Evolutionary conservation across 2,888 invertebrate species (phyloP).

Genomic region (Lacanobia oleracea): DNA sequence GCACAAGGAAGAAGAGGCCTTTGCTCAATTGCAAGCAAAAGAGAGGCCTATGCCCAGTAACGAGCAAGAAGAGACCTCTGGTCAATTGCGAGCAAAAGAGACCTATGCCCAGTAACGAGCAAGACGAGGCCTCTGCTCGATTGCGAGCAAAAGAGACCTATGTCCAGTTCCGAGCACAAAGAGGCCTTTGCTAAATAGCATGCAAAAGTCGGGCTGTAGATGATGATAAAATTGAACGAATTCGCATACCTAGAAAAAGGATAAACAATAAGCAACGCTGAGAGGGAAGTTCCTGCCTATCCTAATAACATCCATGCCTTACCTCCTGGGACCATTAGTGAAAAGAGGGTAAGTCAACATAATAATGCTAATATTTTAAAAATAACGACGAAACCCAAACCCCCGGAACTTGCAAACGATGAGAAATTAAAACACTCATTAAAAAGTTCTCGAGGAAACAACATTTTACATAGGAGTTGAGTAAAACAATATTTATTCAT

Average conservation of each 20-base stretch:
- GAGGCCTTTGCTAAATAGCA: too few species aligned
- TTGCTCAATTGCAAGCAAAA: not conserved
- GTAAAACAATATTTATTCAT: not conserved
- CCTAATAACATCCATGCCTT: not conserved
- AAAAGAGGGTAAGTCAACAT: slow-evolving; percentile 20
- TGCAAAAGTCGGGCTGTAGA: not conserved
- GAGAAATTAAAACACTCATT: slow-evolving; percentile 27
- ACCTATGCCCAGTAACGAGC: too few species aligned
- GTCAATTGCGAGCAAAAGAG: not conserved
- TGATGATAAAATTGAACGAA: too few species aligned
- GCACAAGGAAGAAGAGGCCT: too few species aligned
- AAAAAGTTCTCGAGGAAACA: slow-evolving; percentile 8
- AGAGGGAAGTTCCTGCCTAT: not conserved
- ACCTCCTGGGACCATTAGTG: slow-evolving; percentile 22
- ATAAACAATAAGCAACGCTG: not conserved
- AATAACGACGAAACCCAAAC: slow-evolving; percentile 31
- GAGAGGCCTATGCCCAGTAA: not conserved
- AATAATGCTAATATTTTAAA: slow-evolving; percentile 34
- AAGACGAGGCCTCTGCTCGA: too few species aligned
- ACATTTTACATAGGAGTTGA: not conserved
- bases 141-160: too few species aligned
- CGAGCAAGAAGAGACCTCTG: too few species aligned
- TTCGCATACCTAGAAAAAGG: not conserved
- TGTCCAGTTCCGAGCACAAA: too few species aligned
- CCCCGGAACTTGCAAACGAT: slow-evolving; percentile 12